These are phyloP conservation scores for Venturia canescens DNA, from an alignment of 1,140 invertebrate species.

Conservation along the genomic window DNA sequence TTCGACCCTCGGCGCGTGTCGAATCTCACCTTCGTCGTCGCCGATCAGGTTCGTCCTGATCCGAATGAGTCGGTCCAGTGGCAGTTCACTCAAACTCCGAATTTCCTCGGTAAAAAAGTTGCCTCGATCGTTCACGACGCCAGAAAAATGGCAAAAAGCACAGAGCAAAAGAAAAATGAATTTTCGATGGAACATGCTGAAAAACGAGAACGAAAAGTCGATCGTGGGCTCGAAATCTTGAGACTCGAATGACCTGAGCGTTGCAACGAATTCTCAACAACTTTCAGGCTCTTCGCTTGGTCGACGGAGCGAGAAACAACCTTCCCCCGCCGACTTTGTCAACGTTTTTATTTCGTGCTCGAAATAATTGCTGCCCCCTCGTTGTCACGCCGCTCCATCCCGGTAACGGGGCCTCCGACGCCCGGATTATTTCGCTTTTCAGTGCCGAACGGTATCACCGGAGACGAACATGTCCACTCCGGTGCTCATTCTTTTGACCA, in stretches of 20 bases:
- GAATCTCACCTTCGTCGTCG: slow-evolving; percentile 20
- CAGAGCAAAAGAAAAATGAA: slow-evolving; percentile 29
- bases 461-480: slow-evolving; percentile 59
- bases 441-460: slow-evolving; percentile 49
- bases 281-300: slow-evolving; percentile 62
- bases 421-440: slow-evolving; percentile 35
- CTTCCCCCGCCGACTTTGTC: neutral
- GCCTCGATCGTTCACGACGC: neutral
- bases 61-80: slow-evolving; percentile 75
- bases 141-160: neutral
- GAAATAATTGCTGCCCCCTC: slow-evolving; percentile 41
- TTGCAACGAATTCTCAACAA: slow-evolving; percentile 16
- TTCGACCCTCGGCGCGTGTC: neutral
- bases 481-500: slow-evolving; percentile 46
- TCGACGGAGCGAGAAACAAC: slow-evolving; percentile 61
- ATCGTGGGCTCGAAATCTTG: slow-evolving; percentile 11
- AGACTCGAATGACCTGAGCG: neutral
- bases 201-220: neutral
- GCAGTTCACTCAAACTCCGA: slow-evolving; percentile 77
- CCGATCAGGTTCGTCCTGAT: slow-evolving; percentile 70
- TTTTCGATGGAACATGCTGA: slow-evolving; percentile 28
- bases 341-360: slow-evolving; percentile 9
- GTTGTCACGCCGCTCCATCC: slow-evolving; percentile 52
- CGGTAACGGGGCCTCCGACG: neutral
- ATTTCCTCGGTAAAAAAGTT: slow-evolving; percentile 71